Evolutionary conservation across 1,140 invertebrate genomes (phyloP), one percentile per base, ranked within the genome.

Genomic region (Linepithema humile): DNA sequence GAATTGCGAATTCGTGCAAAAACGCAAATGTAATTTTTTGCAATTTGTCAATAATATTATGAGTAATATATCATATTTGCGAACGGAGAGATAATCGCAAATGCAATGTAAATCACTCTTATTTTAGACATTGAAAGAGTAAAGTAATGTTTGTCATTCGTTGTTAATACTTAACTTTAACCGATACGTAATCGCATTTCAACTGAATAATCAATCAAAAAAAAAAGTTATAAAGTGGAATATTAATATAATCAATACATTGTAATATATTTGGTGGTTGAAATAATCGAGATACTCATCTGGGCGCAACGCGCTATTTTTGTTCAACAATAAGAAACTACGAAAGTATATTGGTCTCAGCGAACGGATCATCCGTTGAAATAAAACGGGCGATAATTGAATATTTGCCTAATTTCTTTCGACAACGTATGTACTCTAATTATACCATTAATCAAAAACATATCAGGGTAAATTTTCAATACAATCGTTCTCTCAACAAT

Each of bases 261-360:
- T 86, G 62, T 87, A 87, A 89, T 60, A 88, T 84, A 87, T 89
- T 89, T 89, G 86, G 55, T 91, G 89, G 83, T 92, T 75, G 80
- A 84, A 89, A 83, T 90, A 91, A 55, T 90, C 83, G 82, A 82
- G n/a, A 85, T 89, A 88, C 86, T 88, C 82, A 74, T 70, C 60
- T 74, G 85, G 85, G 85, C 85, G 83, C 82, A 73, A 85, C 83
- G 85, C 73, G 73, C 53, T 83, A 75, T 80, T 85, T 88, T 73
- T 59, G 35, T 70, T 70, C 17, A 55, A 70, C 43, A 86, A 70
- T 29, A 60, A 60, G 9, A 38, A 69, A 82, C 23, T 29, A 38
- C 35, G 17, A 53, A 78, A 10, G 7, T 23, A 53, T 10, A n/a
- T 26, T 3, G 6, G 1, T 20, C 15, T 6, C 43, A 15, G n/a